Evolutionary conservation across 2,113 vertebrate genomes (phyloP).

Genomic region (Nymphicus hollandicus): DNA sequence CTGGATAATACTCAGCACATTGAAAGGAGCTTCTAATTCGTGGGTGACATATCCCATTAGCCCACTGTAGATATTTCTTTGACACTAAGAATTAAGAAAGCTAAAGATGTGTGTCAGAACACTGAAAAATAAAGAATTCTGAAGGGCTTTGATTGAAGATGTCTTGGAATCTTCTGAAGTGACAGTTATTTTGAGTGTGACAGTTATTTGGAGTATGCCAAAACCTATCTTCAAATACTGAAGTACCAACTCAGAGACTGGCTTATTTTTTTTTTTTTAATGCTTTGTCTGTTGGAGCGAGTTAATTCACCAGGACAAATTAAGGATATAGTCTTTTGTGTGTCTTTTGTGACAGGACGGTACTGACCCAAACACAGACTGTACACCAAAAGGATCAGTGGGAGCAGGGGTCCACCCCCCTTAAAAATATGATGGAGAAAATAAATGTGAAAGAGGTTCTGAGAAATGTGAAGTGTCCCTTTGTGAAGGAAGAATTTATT

Average conservation of each 20-base stretch:
- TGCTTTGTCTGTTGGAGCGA: too few species aligned
- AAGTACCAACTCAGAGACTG: neutral
- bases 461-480: neutral
- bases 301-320: neutral
- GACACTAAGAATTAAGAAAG: neutral
- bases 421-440: neutral
- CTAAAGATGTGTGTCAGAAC: neutral
- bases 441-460: neutral
- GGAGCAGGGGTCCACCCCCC: neutral
- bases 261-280: neutral
- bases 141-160: neutral
- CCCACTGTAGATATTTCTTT: neutral
- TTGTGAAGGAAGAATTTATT: neutral
- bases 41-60: neutral
- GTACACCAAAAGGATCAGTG: accelerated
- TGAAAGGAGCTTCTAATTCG: neutral
- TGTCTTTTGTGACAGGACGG: neutral
- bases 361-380: neutral
- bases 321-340: neutral
- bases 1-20: neutral
- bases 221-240: neutral
- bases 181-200: neutral
- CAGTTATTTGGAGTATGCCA: neutral
- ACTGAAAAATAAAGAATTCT: neutral
- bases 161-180: neutral